Evolutionary conservation across 2,113 vertebrate genomes (phyloP).

Genomic region (Mohoua ochrocephala): DNA sequence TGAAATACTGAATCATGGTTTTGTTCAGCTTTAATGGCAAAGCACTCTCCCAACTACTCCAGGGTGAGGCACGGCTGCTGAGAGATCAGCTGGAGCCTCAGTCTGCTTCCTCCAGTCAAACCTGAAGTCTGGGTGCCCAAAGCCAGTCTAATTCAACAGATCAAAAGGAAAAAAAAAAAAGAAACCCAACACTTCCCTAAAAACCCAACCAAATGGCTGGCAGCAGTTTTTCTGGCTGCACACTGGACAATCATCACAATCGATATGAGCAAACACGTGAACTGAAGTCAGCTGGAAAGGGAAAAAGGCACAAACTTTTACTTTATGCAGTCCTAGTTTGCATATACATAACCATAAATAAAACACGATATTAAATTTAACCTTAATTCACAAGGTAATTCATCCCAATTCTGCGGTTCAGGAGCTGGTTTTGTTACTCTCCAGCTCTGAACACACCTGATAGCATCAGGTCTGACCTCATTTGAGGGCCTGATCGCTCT

Average conservation of each 20-base stretch:
- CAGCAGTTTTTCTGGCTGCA: not conserved
- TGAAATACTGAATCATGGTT: not conserved
- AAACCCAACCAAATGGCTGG: not conserved
- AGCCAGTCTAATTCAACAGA: not conserved
- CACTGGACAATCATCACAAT: not conserved
- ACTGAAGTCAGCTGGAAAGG: not conserved
- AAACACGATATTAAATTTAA: not conserved
- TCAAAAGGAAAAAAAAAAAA: not conserved
- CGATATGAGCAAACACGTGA: fast-evolving
- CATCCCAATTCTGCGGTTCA: not conserved
- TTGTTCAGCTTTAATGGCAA: not conserved
- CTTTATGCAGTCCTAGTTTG: not conserved
- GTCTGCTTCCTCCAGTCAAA: not conserved
- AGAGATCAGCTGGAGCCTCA: not conserved
- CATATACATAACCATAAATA: not conserved
- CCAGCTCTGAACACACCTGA: not conserved
- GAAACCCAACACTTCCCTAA: not conserved
- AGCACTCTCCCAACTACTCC: not conserved
- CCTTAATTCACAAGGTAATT: not conserved
- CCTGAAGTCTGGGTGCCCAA: not conserved
- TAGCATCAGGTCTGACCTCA: not conserved
- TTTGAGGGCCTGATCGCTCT: too few species aligned
- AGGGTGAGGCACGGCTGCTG: not conserved
- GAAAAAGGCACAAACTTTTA: not conserved
- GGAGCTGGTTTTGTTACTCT: not conserved